phyloP scores from a whole-genome alignment of 1,140 invertebrate genomes.

The Eubasilissa regina region DNA sequence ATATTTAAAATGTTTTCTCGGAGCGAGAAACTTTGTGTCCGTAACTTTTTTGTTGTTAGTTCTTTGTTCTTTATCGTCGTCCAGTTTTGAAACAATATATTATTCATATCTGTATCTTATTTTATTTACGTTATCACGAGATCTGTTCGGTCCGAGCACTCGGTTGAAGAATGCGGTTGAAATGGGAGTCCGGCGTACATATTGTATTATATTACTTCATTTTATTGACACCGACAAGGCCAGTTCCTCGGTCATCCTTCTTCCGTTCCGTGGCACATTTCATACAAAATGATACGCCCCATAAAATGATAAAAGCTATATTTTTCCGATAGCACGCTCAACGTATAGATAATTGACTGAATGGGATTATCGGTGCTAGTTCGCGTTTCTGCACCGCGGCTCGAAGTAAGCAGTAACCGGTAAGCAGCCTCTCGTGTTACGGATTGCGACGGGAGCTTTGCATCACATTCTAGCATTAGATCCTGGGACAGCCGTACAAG shows the following conservation, averaged over 20 bases:
- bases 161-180: slow-evolving; percentile 3
- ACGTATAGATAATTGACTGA: slow-evolving; percentile 21
- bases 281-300: background rate
- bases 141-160: background rate
- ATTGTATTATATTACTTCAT: background rate
- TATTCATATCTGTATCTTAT: no score
- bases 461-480: slow-evolving; percentile 7
- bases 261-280: background rate
- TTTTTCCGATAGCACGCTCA: background rate
- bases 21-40: no score
- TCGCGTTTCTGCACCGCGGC: background rate
- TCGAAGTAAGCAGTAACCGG: background rate
- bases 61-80: no score
- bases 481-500: slow-evolving; percentile 32
- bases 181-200: background rate
- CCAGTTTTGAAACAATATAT: no score
- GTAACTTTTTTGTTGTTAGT: no score
- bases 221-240: background rate
- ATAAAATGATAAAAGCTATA: background rate
- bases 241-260: background rate
- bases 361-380: slow-evolving; percentile 1
- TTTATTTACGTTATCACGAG: no score
- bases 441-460: background rate
- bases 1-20: no score
- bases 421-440: background rate